Conservation (phyloP, 2,113 vertebrate genomes). For the Vombatus ursinus region DNA sequence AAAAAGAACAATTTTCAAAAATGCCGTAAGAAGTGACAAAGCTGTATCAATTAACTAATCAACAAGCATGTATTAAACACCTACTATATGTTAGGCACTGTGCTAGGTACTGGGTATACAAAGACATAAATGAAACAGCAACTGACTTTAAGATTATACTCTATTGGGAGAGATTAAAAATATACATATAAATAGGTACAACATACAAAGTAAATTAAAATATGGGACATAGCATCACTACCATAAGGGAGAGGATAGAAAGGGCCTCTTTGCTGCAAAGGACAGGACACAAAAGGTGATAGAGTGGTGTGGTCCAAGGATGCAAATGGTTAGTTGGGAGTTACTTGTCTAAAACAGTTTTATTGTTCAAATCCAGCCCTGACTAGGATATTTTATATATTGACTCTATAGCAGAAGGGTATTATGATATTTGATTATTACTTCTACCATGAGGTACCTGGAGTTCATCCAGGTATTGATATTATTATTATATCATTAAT, state of each 20-base stretch:
- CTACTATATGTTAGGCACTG: neutral
- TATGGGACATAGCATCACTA: neutral
- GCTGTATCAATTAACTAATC: neutral
- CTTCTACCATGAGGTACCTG: neutral
- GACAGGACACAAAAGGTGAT: neutral
- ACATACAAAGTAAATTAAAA: neutral
- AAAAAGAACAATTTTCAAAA: constrained; percentile 62
- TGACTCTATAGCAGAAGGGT: neutral
- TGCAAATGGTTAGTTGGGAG: too few species aligned
- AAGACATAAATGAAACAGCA: neutral
- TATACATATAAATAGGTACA: neutral
- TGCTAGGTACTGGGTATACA: neutral
- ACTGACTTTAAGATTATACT: neutral
- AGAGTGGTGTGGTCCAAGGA: neutral
- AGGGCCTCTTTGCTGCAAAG: neutral
- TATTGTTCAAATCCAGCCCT: neutral
- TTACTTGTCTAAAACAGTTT: neutral
- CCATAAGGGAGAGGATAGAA: neutral
- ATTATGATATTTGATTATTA: neutral
- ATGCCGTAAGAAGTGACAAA: constrained; percentile 22
- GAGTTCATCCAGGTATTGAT: neutral
- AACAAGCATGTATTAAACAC: neutral
- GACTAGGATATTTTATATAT: neutral
- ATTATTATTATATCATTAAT: neutral
- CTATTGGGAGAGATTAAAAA: neutral